Percentiles rank a stretch among this genome's conserved stretches.
Evolutionary conservation across 2,113 vertebrate genomes (phyloP).

Genomic region (Brachyistius frenatus): DNA sequence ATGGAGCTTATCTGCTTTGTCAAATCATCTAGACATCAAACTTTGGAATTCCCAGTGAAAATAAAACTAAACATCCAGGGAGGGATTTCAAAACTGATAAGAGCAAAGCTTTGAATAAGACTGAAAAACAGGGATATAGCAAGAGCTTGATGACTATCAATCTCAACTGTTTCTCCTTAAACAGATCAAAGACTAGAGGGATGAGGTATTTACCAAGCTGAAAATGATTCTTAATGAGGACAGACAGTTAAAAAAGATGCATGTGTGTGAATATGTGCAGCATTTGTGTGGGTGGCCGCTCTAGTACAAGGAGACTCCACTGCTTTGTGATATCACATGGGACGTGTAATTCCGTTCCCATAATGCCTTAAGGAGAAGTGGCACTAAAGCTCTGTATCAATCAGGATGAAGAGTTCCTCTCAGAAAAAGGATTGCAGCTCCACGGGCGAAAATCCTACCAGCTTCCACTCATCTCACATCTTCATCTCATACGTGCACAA

Average conservation of each 20-base stretch:
- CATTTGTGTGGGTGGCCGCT: not conserved
- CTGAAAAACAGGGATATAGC: not conserved
- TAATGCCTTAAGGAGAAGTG: constrained; percentile 14
- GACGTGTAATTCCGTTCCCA: constrained; percentile 18
- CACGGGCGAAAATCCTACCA: not conserved
- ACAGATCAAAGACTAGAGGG: constrained; percentile 53
- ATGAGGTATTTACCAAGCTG: constrained; percentile 30
- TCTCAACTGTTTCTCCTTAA: constrained; percentile 27
- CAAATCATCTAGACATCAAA: constrained; percentile 65
- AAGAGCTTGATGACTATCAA: constrained; percentile 25
- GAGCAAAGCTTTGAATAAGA: constrained; percentile 38
- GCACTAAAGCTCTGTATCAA: constrained; percentile 6
- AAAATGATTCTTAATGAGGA: constrained; percentile 50
- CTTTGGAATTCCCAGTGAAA: constrained; percentile 43
- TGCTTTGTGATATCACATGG: constrained; percentile 35
- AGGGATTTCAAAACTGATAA: constrained; percentile 48
- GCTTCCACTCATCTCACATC: constrained; percentile 5
- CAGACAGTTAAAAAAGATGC: not conserved
- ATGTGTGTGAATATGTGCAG: not conserved
- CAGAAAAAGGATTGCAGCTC: not conserved
- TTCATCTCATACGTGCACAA: not conserved
- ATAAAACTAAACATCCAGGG: constrained; percentile 23
- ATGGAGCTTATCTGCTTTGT: constrained; percentile 36
- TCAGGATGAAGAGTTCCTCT: constrained; percentile 15
- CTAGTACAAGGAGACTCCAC: constrained; percentile 24